Percentiles rank a stretch among this genome's conserved stretches.
phyloP scores from a whole-genome alignment of 2,113 vertebrate species.

The Mellivora capensis region DNA sequence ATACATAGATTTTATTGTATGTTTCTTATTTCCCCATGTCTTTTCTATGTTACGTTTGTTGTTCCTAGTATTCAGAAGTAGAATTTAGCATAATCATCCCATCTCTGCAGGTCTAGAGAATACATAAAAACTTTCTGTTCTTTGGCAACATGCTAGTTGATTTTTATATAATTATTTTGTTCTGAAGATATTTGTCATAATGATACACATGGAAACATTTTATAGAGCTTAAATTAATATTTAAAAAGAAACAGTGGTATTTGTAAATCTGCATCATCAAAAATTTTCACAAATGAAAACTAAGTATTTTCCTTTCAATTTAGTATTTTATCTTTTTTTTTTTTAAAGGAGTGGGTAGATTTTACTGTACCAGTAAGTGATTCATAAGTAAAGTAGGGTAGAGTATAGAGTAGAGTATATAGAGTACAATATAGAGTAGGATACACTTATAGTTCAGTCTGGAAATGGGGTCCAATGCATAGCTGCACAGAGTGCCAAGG shows the following conservation, averaged over 20 bases:
- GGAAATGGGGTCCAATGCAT: background rate
- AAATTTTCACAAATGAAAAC: slow-evolving; percentile 20
- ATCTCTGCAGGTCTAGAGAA: background rate
- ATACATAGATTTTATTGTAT: background rate
- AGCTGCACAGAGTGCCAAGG: background rate
- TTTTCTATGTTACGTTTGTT: background rate
- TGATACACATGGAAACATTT: background rate
- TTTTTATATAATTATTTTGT: slow-evolving; percentile 8
- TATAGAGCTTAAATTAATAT: background rate
- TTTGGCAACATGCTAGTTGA: background rate
- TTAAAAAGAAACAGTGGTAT: background rate
- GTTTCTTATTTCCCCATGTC: background rate
- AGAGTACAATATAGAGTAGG: too few species aligned
- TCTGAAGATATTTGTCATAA: background rate
- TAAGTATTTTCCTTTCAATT: background rate
- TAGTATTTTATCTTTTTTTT: background rate
- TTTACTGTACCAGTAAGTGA: background rate
- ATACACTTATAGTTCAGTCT: background rate
- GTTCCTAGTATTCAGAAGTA: background rate
- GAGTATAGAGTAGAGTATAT: too few species aligned
- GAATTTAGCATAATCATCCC: background rate
- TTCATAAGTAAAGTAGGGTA: too few species aligned
- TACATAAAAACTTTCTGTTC: background rate
- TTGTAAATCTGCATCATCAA: background rate
- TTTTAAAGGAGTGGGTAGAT: background rate